A percentile compares a stretch with the other conserved stretches of the same genome.
These are phyloP conservation scores for Parnassius apollo DNA, from an alignment of 2,888 invertebrate species.

Conservation along the genomic window DNA sequence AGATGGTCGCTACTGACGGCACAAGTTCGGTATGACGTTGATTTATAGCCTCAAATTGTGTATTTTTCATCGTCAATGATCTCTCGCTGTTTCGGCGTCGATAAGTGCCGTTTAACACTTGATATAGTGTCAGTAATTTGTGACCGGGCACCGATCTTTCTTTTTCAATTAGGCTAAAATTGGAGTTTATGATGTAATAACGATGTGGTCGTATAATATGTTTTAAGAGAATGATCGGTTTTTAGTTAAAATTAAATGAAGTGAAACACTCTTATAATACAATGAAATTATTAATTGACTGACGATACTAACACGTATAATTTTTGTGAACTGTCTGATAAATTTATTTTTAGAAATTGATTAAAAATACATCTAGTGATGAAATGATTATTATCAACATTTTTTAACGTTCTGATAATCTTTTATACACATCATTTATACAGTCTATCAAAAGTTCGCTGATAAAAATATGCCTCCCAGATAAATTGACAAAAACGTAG, in stretches of 20 bases:
- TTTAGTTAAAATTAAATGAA: constrained; percentile 20
- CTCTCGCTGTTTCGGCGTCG: constrained; percentile 71
- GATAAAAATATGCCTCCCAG: no score
- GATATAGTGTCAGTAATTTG: constrained; percentile 80
- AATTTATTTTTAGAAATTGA: no score
- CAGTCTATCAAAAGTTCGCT: no score
- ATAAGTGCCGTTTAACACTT: constrained; percentile 80
- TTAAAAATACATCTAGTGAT: no score
- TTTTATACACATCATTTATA: no score
- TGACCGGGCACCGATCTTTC: constrained; percentile 66
- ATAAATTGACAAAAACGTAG: no score
- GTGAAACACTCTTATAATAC: background rate
- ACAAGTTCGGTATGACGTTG: constrained; percentile 54
- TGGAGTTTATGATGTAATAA: constrained; percentile 67
- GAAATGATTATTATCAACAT: no score
- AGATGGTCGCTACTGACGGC: constrained; percentile 55
- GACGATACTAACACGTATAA: no score
- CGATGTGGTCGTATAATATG: constrained; percentile 27
- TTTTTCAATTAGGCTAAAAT: constrained; percentile 77
- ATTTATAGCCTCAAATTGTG: constrained; percentile 79
- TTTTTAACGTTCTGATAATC: no score
- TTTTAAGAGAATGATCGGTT: constrained; percentile 14
- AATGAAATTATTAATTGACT: no score
- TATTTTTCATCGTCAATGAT: constrained; percentile 75
- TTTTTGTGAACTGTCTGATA: no score